A percentile compares a stretch with the other conserved stretches of the same genome.
Evolutionary conservation across 2,797 vertebrate species (phyloP).

Genomic region (Phaenicophaeus curvirostris): DNA sequence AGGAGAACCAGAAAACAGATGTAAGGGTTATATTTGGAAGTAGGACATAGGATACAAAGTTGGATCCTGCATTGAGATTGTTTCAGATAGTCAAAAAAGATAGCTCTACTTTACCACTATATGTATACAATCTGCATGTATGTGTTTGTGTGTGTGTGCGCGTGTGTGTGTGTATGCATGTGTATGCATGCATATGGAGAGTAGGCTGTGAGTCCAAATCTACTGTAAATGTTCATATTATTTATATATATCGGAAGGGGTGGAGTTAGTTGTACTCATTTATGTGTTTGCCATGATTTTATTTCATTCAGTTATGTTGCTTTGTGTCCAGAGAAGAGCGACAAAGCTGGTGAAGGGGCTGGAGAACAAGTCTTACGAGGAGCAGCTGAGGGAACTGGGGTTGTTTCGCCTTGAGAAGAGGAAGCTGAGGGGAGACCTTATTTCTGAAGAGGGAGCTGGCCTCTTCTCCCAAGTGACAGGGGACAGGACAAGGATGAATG

Average conservation of each 20-base stretch:
- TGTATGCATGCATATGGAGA: background rate
- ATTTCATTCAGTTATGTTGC: background rate
- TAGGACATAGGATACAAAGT: background rate
- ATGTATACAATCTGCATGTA: fast-evolving
- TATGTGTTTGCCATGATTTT: background rate
- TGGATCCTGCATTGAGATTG: background rate
- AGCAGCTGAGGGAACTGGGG: too few species aligned
- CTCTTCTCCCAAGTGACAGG: too few species aligned
- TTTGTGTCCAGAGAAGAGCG: too few species aligned
- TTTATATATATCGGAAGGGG: background rate
- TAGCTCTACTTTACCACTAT: background rate
- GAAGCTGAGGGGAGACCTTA: too few species aligned
- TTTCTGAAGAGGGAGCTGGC: too few species aligned
- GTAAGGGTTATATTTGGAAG: background rate
- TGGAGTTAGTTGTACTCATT: too few species aligned
- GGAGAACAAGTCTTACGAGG: too few species aligned
- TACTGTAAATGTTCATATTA: background rate
- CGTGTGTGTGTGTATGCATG: fast-evolving
- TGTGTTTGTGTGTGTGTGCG: background rate
- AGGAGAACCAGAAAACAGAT: background rate
- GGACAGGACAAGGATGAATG: too few species aligned
- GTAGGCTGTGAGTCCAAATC: background rate
- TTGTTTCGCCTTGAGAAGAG: too few species aligned
- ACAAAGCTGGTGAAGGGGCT: too few species aligned
- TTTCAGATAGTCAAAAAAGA: background rate